Base-by-base conservation (phyloP, 2,797 vertebrate genomes). In the Malacoctenus gilli region DNA sequence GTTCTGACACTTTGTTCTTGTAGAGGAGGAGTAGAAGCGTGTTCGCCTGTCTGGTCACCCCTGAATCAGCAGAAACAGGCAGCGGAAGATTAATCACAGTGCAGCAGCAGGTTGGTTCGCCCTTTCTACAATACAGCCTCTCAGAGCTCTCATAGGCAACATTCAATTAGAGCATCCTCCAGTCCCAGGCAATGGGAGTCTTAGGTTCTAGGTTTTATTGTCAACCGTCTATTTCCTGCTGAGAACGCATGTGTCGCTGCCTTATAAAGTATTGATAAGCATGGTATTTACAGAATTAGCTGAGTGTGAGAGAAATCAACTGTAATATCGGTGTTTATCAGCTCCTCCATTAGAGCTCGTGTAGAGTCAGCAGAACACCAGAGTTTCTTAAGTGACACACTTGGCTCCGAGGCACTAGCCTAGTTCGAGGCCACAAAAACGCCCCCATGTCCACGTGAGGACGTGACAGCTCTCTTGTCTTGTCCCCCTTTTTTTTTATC, bases 381-480 rank as follows among this genome's bases (percentile, higher is more conserved):
- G 16, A 15, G 15, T 34, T 39, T 69, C 22, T 49, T 53, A 44
- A 58, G 40, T 38, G 32, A 49, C 56, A 51, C 43, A 41, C 16
- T 73, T 65, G 63, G 75, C 58, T 78, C 20, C 25, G 54, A 79
- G 70, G 69, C 73, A 62, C 15, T 59, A 73, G 59, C 75, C 72
- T 64, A 67, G 65, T 80, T 84, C 61, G 68, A 54, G 58, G 59
- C 62, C 50, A 67, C 51, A 75, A 75, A 71, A 59, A 41, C 43
- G 41, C 43, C 50, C 56, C 68, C 56, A 79, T 76, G 63, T 73
- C 85, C 75, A 79, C 68, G 81, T 71, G 71, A 83, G 53, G 75
- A 85, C 67, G 61, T 62, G 68, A 77, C 63, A 59, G 75, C 65
- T 68, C 79, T 63, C 63, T 59, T 42, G 46, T 63, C 47, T 16